These are phyloP conservation scores for Disparrhopalites patrizii DNA, from an alignment of 2,888 invertebrate genomes.

Conservation along the genomic window DNA sequence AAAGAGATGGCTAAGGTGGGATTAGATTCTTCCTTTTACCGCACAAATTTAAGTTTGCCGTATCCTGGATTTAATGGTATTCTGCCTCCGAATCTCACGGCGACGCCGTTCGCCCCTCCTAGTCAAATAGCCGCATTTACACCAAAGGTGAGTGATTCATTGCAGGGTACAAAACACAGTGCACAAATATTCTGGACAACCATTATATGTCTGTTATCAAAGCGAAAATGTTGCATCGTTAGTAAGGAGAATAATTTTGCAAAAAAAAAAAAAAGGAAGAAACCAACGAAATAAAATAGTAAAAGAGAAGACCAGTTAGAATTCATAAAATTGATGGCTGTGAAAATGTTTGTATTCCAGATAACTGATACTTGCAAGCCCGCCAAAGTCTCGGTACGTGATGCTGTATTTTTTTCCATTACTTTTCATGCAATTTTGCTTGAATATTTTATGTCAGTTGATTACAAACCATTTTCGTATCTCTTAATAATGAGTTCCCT, in stretches of 20 bases:
- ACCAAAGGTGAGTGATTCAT: conserved; percentile 65
- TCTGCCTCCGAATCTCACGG: conserved; percentile 69
- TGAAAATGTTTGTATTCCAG: conserved; percentile 21
- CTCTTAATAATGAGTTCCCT: conserved; percentile 8
- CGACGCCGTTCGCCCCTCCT: conserved; percentile 84
- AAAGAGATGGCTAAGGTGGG: conserved; percentile 85
- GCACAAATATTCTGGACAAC: too few species aligned
- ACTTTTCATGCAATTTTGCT: conserved; percentile 24
- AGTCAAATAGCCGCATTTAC: conserved; percentile 80
- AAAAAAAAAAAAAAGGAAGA: too few species aligned
- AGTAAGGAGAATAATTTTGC: too few species aligned
- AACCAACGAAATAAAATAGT: too few species aligned
- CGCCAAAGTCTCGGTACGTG: conserved; percentile 29
- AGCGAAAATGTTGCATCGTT: too few species aligned
- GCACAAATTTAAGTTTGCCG: conserved; percentile 64
- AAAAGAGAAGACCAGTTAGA: too few species aligned
- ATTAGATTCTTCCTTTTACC: conserved; percentile 73
- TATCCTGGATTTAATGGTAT: conserved; percentile 76
- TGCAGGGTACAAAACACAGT: too few species aligned
- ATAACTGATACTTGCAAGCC: conserved; percentile 32
- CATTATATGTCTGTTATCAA: too few species aligned
- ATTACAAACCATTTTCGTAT: not conserved
- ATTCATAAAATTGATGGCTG: not conserved
- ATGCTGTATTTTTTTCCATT: conserved; percentile 5
- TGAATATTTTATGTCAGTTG: conserved; percentile 27